phyloP scores from a whole-genome alignment of 2,888 invertebrate genomes.

The Ectemnius cavifrons region DNA sequence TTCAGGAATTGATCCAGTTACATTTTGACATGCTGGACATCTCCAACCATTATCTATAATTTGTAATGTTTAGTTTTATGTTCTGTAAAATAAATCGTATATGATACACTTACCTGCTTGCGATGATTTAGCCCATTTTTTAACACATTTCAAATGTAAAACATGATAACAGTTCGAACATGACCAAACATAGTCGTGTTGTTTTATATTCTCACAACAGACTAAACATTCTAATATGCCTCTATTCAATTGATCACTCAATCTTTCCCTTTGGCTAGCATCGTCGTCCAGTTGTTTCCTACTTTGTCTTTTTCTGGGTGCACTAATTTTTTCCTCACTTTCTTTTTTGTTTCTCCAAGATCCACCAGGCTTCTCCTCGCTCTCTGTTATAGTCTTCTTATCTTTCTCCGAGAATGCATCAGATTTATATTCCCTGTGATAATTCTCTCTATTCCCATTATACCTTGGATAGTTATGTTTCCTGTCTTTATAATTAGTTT shows the following conservation, averaged over 20 bases:
- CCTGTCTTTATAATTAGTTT: constrained; percentile 56
- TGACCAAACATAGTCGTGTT: constrained; percentile 92
- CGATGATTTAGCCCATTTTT: constrained; percentile 94
- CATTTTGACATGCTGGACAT: constrained; percentile 97
- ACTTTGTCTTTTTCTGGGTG: constrained; percentile 54
- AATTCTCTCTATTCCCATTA: constrained; percentile 47
- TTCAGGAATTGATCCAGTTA: constrained; percentile 85
- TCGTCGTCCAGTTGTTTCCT: constrained; percentile 78
- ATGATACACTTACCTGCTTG: constrained; percentile 72
- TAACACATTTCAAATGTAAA: constrained; percentile 93
- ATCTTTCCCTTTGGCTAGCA: constrained; percentile 89
- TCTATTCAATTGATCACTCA: constrained; percentile 90
- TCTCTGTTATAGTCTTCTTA: constrained; percentile 50
- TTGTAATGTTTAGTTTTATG: not conserved
- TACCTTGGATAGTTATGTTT: constrained; percentile 63
- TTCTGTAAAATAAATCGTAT: constrained; percentile 10
- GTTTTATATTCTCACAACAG: constrained; percentile 92
- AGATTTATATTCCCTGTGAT: constrained; percentile 47
- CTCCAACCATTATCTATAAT: constrained; percentile 90
- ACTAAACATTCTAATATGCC: constrained; percentile 95
- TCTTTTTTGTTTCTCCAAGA: constrained; percentile 68
- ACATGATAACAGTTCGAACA: constrained; percentile 95
- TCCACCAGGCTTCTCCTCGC: constrained; percentile 57
- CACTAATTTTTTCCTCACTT: constrained; percentile 40
- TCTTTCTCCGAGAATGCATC: constrained; percentile 55